Evolutionary conservation across 2,888 invertebrate species (phyloP), one percentile per base, ranked within the genome.

Genomic region (Sphaerophoria rueppellii): DNA sequence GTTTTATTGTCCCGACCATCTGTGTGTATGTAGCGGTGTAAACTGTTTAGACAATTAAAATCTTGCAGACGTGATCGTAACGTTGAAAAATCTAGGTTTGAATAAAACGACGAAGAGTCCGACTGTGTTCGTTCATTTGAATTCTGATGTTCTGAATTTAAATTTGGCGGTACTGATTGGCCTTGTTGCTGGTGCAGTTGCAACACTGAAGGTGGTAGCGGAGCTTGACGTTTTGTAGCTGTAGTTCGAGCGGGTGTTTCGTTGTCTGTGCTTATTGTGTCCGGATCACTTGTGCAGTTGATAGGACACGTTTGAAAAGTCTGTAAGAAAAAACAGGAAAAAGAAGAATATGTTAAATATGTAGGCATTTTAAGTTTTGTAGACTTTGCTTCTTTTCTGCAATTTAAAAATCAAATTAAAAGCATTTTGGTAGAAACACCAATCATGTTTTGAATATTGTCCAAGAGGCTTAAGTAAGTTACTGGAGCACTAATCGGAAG

Each of bases 221-320:
- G 83, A n/a, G 75, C 82, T 16, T 87, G 88, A 6, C 87, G 82
- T 71, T 87, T 86, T 4, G 87, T 83, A 60, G 82, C 71, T 72
- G 82, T 35, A 87, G 86, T 87, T 63, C 89, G 88, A 79, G 89
- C 88, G 76, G 90, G 88, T 80, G 89, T 90, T 82, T 91, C 91
- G 88, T 89, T 90, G 76, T 87, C 90, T 86, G 89, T 89, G 82
- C 91, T 90, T 63, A 90, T 88, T 37, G 90, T 91, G 86, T 91
- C 91, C 65, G 90, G 89, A 82, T 91, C 90, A 88, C 90, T 90
- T 63, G 90, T 89, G 88, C 91, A 91, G 83, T 89, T 90, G 74
- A 91, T 91, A 88, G 95, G 94, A 93, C 95, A 95, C 93, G 94
- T 94, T 89, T 95, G 95, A 78, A 95, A 92, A 88, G 95, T 95